Percentiles rank a stretch among this genome's conserved stretches.
phyloP scores from a whole-genome alignment of 2,113 vertebrate species.

The Laterallus jamaicensis region DNA sequence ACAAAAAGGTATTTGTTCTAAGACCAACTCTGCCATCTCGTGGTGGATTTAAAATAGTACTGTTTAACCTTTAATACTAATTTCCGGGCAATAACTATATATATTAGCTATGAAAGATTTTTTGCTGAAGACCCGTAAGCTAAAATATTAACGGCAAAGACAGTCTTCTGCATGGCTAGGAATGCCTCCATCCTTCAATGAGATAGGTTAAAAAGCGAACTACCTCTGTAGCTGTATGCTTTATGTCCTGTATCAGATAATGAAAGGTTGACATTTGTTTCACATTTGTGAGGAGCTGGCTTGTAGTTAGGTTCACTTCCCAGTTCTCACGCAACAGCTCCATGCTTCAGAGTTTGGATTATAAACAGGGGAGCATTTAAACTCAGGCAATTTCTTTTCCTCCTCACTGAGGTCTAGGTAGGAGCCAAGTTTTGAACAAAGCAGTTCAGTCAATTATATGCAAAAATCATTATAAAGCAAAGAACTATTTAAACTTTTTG shows the following conservation, averaged over 20 bases:
- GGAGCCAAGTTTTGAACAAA: constrained; percentile 64
- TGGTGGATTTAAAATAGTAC: background rate
- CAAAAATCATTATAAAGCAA: constrained; percentile 36
- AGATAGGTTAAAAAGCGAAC: background rate
- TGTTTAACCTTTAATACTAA: background rate
- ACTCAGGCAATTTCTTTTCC: constrained; percentile 41
- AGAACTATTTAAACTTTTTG: constrained; percentile 9
- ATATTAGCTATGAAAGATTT: background rate
- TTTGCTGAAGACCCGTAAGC: background rate
- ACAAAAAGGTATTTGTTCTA: background rate
- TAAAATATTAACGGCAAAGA: background rate
- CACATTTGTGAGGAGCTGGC: constrained; percentile 48
- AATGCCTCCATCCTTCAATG: background rate
- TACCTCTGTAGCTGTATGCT: background rate
- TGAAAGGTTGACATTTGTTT: constrained; percentile 59
- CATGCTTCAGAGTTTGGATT: constrained; percentile 18
- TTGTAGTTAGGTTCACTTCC: constrained; percentile 42
- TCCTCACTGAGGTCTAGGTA: constrained; percentile 28
- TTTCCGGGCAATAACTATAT: rapidly evolving
- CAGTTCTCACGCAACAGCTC: constrained; percentile 53
- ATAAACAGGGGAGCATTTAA: constrained; percentile 65
- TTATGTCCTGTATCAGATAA: background rate
- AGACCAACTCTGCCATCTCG: constrained; percentile 57
- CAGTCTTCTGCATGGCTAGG: background rate
- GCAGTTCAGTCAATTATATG: constrained; percentile 45